Conservation (phyloP, 2,797 vertebrate genomes). For the Apogon talboti region DNA sequence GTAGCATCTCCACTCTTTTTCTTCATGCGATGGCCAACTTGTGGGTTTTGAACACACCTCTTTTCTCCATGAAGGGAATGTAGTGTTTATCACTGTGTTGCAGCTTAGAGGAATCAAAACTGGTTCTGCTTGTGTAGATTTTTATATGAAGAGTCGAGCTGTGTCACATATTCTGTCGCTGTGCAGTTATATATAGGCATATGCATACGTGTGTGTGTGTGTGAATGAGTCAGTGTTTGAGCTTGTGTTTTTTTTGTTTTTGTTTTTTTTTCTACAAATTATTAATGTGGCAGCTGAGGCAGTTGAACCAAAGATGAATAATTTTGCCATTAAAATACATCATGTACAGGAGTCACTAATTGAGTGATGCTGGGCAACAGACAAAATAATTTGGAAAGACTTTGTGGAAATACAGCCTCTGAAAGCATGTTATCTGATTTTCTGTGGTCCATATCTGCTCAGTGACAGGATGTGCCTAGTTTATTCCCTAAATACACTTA, state of each 20-base stretch:
- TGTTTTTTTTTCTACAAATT: neutral
- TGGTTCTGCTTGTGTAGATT: conserved; percentile 18
- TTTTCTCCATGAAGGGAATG: conserved; percentile 67
- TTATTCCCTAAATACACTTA: neutral
- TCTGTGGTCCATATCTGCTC: conserved; percentile 4
- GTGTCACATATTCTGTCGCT: conserved; percentile 34
- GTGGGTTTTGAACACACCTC: conserved; percentile 44
- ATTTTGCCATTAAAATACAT: conserved; percentile 30
- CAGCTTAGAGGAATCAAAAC: conserved; percentile 43
- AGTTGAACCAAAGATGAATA: conserved; percentile 70
- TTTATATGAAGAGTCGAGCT: conserved; percentile 37
- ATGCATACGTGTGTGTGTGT: neutral
- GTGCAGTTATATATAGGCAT: conserved; percentile 19
- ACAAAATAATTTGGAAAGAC: neutral
- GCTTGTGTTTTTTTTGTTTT: conserved; percentile 20
- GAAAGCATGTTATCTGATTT: neutral
- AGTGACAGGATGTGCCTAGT: neutral
- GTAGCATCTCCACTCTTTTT: conserved; percentile 65
- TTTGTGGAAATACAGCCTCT: neutral
- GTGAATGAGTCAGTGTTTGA: conserved; percentile 14
- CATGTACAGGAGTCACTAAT: neutral
- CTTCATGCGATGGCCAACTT: conserved; percentile 32
- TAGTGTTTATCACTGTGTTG: conserved; percentile 48
- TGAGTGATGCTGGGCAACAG: conserved; percentile 13
- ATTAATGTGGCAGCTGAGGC: conserved; percentile 64